phyloP scores from a whole-genome alignment of 2,113 vertebrate genomes.

The Sardina pilchardus region DNA sequence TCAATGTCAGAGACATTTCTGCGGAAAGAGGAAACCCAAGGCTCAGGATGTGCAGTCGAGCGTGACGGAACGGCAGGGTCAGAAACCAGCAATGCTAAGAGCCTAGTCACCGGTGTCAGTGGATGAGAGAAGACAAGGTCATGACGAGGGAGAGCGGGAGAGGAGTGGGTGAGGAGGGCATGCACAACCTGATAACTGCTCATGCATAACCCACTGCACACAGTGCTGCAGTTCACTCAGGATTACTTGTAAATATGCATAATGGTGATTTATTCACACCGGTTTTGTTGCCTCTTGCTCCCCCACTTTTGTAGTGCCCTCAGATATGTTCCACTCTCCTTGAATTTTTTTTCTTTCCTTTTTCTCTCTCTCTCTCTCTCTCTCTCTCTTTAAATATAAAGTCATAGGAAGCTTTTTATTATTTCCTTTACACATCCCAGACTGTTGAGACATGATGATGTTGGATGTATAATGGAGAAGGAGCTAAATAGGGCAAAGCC shows the following conservation, averaged over 20 bases:
- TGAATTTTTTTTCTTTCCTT: not conserved
- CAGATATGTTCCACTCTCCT: not conserved
- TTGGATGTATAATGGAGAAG: slow-evolving; percentile 9
- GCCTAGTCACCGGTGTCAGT: slow-evolving; percentile 1
- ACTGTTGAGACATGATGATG: not conserved
- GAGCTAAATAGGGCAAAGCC: not conserved
- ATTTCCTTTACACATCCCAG: not conserved
- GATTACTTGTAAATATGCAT: slow-evolving; percentile 17
- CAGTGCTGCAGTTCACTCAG: not conserved
- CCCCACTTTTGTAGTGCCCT: not conserved
- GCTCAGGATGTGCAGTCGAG: slow-evolving; percentile 9
- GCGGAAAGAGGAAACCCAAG: slow-evolving; percentile 1
- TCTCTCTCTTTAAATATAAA: not conserved
- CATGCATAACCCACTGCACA: not conserved
- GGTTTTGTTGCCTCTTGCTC: not conserved
- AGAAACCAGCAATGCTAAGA: slow-evolving; percentile 5
- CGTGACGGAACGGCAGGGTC: not conserved
- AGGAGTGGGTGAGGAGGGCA: not conserved
- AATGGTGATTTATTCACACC: slow-evolving; percentile 24
- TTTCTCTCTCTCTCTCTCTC: too few species aligned
- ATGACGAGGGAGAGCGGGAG: slow-evolving; percentile 48
- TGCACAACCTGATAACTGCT: slow-evolving; percentile 9
- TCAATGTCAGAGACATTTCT: slow-evolving; percentile 15
- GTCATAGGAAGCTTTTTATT: not conserved
- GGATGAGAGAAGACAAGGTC: slow-evolving; percentile 14